These are phyloP conservation scores for Sapajus apella DNA, from an alignment of 2,113 vertebrate species.

Conservation along the genomic window DNA sequence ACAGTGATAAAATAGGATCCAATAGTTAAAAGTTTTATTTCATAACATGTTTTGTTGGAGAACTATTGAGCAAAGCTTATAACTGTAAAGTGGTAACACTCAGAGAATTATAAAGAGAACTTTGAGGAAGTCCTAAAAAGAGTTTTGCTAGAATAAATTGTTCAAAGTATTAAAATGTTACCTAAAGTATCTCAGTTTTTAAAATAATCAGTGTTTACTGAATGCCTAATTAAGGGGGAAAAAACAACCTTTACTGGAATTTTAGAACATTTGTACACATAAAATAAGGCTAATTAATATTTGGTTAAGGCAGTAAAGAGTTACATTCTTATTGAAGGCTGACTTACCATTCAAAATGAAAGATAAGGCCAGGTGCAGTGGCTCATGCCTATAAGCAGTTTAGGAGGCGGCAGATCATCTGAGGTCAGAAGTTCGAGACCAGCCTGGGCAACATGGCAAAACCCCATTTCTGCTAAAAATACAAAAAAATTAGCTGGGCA, in stretches of 20 bases:
- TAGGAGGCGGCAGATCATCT: too few relatives aligned
- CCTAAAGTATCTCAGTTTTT: conserved; percentile 16
- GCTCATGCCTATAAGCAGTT: too few relatives aligned
- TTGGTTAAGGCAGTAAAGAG: conserved; percentile 46
- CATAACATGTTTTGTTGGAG: conserved; percentile 24
- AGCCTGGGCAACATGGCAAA: too few relatives aligned
- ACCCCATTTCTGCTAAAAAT: too few relatives aligned
- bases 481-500: too few relatives aligned
- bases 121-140: conserved; percentile 16
- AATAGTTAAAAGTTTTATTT: conserved; percentile 12
- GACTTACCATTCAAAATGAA: conserved; percentile 23
- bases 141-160: conserved; percentile 25
- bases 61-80: conserved; percentile 1
- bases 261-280: conserved; percentile 32
- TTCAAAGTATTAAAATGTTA: conserved; percentile 44
- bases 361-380: neutral
- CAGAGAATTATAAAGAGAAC: conserved; percentile 22
- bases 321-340: neutral
- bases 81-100: neutral
- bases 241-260: neutral
- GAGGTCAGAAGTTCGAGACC: too few relatives aligned
- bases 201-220: conserved; percentile 23
- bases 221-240: neutral
- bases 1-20: neutral
- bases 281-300: conserved; percentile 1